Base-by-base conservation (phyloP, 2,113 vertebrate genomes). In the Nesogale talazaci region DNA sequence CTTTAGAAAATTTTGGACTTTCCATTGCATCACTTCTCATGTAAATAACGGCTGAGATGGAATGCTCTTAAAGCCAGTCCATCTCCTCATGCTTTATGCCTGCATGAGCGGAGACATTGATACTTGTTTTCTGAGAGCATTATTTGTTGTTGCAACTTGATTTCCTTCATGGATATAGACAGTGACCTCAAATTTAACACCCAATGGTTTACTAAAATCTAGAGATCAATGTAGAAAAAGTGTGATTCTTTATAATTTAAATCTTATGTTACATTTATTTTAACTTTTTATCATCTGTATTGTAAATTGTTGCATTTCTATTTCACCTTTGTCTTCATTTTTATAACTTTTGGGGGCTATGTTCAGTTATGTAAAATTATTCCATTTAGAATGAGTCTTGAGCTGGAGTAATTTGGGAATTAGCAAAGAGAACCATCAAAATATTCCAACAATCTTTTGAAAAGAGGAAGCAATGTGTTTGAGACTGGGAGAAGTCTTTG, bases 61-160 rank as follows among this genome's bases (percentile, higher is more conserved):
- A 72, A 36, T 56, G 82, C 46, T 90, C 65, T 27, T 82, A 88
- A 61, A 85, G 40, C 34, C 70, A 2, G n/a, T 83, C 25, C 74
- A 2, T 25, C 4, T 94, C n/a, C 81, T 84, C 52, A n/a, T 65
- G 27, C 56, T 79, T 79, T n/a, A 82, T 65, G 15, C 22, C 23
- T 90, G 65, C 63, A 31, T 81, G 25, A 82, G 40, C 65, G 56
- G 36, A 17, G 57, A 56, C n/a, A 46, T 92, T 59, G 56, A 10
- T 59, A 77, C 88, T 84, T 82, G 40, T 46, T 83, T 69, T 83
- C 14, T 91, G 70, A 91, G n/a, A 91, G 83, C n/a, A 88, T 84
- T 34, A 94, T n/a, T 81, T 59, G 61, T n/a, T 59, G 61, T n/a
- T 36, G 56, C 19, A 29, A 61, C 16, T 15, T 52, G 74, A 52